These are phyloP conservation scores for Calephelis nemesis DNA, from an alignment of 1,140 invertebrate genomes.

Conservation along the genomic window DNA sequence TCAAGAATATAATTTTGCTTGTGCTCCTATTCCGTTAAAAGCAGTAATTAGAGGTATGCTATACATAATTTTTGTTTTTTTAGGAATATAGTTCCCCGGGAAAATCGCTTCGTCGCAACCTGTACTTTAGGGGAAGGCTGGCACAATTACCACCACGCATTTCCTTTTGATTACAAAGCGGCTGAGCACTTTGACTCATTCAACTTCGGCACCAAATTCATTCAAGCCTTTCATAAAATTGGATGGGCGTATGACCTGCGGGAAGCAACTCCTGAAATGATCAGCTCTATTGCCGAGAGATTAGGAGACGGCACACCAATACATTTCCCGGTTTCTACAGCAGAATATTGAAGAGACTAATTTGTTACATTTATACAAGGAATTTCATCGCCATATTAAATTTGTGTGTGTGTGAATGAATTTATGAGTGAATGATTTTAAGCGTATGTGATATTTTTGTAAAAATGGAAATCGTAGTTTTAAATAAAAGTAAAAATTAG, in stretches of 20 bases:
- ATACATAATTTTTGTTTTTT: constrained; percentile 40
- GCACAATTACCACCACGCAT: constrained; percentile 96
- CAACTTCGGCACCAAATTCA: constrained; percentile 74
- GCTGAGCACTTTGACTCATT: constrained; percentile 83
- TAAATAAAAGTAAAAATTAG: too few species aligned
- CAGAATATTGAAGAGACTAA: constrained; percentile 20
- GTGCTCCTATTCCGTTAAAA: too few species aligned
- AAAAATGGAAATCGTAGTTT: too few species aligned
- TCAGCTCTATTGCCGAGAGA: constrained; percentile 59
- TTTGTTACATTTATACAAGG: too few species aligned
- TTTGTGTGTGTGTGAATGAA: too few species aligned
- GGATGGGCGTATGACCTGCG: constrained; percentile 84
- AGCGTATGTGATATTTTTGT: too few species aligned
- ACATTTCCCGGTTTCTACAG: constrained; percentile 44
- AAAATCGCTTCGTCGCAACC: constrained; percentile 79
- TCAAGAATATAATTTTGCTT: too few species aligned
- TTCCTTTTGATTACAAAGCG: constrained; percentile 93
- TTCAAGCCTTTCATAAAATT: constrained; percentile 72
- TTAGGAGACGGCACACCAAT: constrained; percentile 62
- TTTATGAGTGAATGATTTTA: too few species aligned
- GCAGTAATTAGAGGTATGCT: too few species aligned
- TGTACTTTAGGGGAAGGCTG: constrained; percentile 83
- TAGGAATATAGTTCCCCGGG: constrained; percentile 81
- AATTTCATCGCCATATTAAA: too few species aligned
- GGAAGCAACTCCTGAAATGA: constrained; percentile 67